Conservation (phyloP, 2,888 invertebrate species). For the Pachymerium ferrugineum region DNA sequence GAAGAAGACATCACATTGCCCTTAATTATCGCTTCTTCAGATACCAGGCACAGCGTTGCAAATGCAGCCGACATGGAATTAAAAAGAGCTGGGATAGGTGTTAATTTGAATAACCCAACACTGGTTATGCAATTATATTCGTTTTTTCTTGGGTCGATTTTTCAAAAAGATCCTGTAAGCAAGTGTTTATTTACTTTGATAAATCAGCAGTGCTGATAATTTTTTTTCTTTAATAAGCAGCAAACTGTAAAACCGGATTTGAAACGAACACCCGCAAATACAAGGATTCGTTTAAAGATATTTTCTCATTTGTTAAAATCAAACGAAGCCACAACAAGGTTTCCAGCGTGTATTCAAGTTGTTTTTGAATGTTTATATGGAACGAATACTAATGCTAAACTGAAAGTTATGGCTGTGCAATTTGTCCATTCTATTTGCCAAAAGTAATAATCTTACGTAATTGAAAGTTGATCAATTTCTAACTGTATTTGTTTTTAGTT, state of each 20-base stretch:
- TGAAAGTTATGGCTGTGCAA: constrained; percentile 73
- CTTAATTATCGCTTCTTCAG: constrained; percentile 77
- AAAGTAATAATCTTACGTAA: constrained; percentile 57
- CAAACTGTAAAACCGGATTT: constrained; percentile 54
- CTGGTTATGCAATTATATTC: constrained; percentile 70
- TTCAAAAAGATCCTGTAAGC: constrained; percentile 47
- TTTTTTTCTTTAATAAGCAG: constrained; percentile 1
- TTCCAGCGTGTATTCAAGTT: constrained; percentile 74
- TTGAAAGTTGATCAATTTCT: not conserved
- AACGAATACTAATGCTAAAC: constrained; percentile 70
- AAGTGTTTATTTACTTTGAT: not conserved
- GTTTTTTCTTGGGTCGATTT: constrained; percentile 68
- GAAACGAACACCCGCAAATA: constrained; percentile 70
- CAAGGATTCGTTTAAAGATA: constrained; percentile 75
- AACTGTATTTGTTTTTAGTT: constrained; percentile 50
- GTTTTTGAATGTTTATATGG: constrained; percentile 84
- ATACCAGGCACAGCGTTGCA: constrained; percentile 75
- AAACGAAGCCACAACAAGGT: constrained; percentile 47
- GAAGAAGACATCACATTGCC: constrained; percentile 68
- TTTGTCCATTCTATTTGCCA: constrained; percentile 74
- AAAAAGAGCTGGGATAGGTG: constrained; percentile 55
- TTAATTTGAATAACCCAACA: constrained; percentile 66
- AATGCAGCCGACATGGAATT: constrained; percentile 79
- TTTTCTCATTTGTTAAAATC: constrained; percentile 70
- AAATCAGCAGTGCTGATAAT: not conserved